Evolutionary conservation across 2,888 invertebrate genomes (phyloP), one percentile per base, ranked within the genome.

Genomic region (Sinopyrophorus schimmeli): DNA sequence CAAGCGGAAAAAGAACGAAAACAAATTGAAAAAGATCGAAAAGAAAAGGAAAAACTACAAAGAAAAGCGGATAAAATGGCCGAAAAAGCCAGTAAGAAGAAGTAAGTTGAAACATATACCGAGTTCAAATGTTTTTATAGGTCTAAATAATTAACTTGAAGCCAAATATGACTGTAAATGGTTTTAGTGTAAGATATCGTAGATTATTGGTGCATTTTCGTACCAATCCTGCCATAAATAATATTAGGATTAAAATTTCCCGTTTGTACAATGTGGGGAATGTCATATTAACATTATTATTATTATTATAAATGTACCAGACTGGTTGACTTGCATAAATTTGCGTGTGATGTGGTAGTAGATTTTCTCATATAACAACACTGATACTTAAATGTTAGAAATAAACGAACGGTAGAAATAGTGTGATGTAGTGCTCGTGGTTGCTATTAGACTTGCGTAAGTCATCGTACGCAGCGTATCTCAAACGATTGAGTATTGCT

Each of bases 1-100:
- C 86, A 86, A 66, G 84, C 83, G 18, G 86, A 86, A 60, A 83
- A 82, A 63, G 84, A 84, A 65, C 77, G 81, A 55, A 80, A 83
- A 57, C 84, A 86, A 46, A 83, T 88, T 72, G 95, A 96, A 66
- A 91, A 92, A 63, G 90, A 91, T 62, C 78, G 84, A 43, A 87
- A 89, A 63, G 86, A 86, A 61, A 85, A 89, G 62, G 89, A 94
- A 69, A 89, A 91, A 67, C 82, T 89, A 67, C 82, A 88, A 70
- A 83, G 86, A 67, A 92, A 93, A 75, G 91, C 91, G 7, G 92
- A 92, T 68, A 49, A 49, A 32, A 48, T 48, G 2, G 48, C 48
- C 3, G 53, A 53, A 21, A 53, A 83, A 81, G 76, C 76, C 21
- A 76, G 66, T 57, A 80, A 84, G 74, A 86, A 86, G 75, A 86